These are phyloP conservation scores for Aldabrachelys gigantea DNA, from an alignment of 2,113 vertebrate genomes.

Conservation along the genomic window DNA sequence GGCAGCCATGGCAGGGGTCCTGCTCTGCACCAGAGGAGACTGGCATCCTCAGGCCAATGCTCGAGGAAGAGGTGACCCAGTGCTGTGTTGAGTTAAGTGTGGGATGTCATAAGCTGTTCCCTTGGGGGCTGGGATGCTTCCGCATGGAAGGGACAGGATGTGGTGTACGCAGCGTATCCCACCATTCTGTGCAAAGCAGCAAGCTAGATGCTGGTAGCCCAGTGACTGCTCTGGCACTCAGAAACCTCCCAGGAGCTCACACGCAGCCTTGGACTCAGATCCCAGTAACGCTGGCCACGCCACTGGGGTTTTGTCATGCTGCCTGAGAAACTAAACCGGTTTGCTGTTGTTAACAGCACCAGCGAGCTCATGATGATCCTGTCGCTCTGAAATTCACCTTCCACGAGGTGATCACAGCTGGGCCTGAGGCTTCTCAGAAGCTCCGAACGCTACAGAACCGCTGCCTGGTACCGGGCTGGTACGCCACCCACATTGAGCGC, in stretches of 20 bases:
- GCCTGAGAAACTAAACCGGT: not conserved
- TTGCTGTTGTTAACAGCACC: slow-evolving; percentile 82
- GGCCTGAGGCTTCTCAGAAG: slow-evolving; percentile 81
- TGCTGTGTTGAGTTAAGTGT: not conserved
- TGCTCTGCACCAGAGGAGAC: not conserved
- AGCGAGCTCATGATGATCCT: slow-evolving; percentile 93
- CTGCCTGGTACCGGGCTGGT: slow-evolving; percentile 94
- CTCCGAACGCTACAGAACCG: slow-evolving; percentile 92
- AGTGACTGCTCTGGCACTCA: not conserved
- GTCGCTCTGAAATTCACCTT: slow-evolving; percentile 95
- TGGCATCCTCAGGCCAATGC: not conserved
- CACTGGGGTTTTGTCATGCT: not conserved
- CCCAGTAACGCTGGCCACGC: not conserved
- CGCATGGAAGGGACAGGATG: not conserved
- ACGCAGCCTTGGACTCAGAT: not conserved
- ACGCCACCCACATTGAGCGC: slow-evolving; percentile 92
- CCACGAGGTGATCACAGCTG: slow-evolving; percentile 91
- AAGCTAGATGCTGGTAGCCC: fast-evolving
- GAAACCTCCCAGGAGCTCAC: fast-evolving
- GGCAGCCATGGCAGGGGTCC: fast-evolving
- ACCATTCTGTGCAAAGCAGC: not conserved
- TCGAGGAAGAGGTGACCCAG: not conserved
- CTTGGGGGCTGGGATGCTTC: not conserved
- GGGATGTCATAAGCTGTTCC: not conserved
- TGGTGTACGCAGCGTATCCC: not conserved